Evolutionary conservation across 1,140 invertebrate genomes (phyloP).

Genomic region (Ceratitis capitata): DNA sequence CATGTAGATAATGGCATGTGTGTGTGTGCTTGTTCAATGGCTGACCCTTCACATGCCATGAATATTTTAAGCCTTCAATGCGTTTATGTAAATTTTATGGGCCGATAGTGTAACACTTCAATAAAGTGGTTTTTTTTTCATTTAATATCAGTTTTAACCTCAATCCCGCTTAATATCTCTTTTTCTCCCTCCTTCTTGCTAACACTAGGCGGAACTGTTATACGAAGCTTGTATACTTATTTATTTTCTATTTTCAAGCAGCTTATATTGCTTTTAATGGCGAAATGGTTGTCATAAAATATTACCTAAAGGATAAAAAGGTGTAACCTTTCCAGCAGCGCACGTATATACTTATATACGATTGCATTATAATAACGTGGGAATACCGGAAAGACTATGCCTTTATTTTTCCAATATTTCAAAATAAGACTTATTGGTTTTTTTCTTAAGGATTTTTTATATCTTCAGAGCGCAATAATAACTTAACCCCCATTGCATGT

Average conservation of each 20-base stretch:
- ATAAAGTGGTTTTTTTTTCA: neutral
- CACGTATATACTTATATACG: neutral
- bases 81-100: constrained; percentile 41
- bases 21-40: neutral
- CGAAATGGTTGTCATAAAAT: constrained; percentile 35
- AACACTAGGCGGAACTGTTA: neutral
- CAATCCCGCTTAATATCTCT: no score
- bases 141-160: neutral
- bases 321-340: neutral
- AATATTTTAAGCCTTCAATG: constrained; percentile 40
- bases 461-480: neutral
- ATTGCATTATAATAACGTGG: neutral
- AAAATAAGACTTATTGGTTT: neutral
- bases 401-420: neutral
- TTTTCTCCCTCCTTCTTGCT: no score
- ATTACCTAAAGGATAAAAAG: constrained; percentile 32
- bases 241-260: neutral
- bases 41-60: constrained; percentile 36
- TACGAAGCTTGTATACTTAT: neutral
- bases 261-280: constrained; percentile 28
- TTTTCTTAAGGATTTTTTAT: constrained; percentile 1
- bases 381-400: neutral
- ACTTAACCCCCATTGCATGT: neutral
- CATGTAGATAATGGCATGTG: no score
- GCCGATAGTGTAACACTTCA: constrained; percentile 33